Conservation (phyloP, 2,797 vertebrate genomes). For the Meda fulgida region DNA sequence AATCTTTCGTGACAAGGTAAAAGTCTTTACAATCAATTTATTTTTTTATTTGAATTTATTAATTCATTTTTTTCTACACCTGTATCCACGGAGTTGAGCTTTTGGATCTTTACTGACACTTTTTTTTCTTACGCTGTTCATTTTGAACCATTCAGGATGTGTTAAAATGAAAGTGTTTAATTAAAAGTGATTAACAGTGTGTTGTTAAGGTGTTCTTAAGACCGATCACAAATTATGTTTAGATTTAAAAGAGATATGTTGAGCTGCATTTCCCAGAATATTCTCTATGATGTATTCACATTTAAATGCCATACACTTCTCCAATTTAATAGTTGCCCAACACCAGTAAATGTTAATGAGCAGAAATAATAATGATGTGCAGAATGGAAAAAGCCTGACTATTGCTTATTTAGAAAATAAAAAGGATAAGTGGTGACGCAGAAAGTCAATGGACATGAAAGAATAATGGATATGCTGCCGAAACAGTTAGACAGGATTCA, state of each 20-base stretch:
- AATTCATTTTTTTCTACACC: not conserved
- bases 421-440: slow-evolving; percentile 20
- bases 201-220: not conserved
- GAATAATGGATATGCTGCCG: slow-evolving; percentile 26
- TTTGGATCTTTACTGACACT: not conserved
- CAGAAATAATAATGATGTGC: slow-evolving; percentile 53
- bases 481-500: slow-evolving; percentile 26
- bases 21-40: not conserved
- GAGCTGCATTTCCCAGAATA: not conserved
- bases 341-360: slow-evolving; percentile 57
- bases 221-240: not conserved
- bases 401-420: slow-evolving; percentile 45
- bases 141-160: not conserved
- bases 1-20: not conserved
- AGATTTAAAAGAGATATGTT: not conserved
- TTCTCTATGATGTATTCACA: not conserved
- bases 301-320: slow-evolving; percentile 42
- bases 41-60: not conserved
- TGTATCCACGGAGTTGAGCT: not conserved
- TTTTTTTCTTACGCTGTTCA: not conserved
- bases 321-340: slow-evolving; percentile 28
- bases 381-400: slow-evolving; percentile 46
- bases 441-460: slow-evolving; percentile 31
- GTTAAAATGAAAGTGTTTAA: not conserved
- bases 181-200: not conserved